phyloP scores from a whole-genome alignment of 2,888 invertebrate genomes.

The Linyphia triangularis region DNA sequence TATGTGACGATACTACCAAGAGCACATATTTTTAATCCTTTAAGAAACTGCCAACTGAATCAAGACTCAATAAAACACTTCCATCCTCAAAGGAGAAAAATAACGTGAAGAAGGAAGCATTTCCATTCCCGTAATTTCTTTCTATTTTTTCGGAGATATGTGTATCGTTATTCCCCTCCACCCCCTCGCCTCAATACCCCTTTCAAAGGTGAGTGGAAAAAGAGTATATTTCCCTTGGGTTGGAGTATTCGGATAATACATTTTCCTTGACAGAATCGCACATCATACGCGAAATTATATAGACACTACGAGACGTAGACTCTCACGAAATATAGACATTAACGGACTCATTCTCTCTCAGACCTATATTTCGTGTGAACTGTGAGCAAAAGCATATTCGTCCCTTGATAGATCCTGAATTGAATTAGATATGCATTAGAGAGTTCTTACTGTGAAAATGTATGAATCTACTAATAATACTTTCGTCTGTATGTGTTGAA shows the following conservation, averaged over 20 bases:
- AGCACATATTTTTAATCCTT: neutral
- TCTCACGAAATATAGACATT: constrained; percentile 40
- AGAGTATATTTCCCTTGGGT: constrained; percentile 42
- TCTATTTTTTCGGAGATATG: neutral
- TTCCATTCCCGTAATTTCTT: constrained; percentile 29
- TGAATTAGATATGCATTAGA: no score
- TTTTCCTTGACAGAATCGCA: constrained; percentile 50
- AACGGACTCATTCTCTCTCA: constrained; percentile 14
- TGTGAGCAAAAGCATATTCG: no score
- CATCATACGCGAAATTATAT: constrained; percentile 51
- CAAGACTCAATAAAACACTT: neutral
- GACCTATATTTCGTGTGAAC: no score
- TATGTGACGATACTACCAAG: neutral
- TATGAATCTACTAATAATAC: no score
- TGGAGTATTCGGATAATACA: constrained; percentile 33
- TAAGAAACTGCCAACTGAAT: neutral
- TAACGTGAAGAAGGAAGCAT: neutral
- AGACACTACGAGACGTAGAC: neutral
- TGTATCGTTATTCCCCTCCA: neutral
- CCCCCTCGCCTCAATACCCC: neutral
- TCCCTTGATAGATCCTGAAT: no score
- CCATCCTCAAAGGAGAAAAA: neutral
- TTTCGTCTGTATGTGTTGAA: no score
- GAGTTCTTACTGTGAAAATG: no score
- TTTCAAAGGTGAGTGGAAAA: constrained; percentile 1